phyloP scores from a whole-genome alignment of 2,113 vertebrate genomes.

The Myotis yumanensis region DNA sequence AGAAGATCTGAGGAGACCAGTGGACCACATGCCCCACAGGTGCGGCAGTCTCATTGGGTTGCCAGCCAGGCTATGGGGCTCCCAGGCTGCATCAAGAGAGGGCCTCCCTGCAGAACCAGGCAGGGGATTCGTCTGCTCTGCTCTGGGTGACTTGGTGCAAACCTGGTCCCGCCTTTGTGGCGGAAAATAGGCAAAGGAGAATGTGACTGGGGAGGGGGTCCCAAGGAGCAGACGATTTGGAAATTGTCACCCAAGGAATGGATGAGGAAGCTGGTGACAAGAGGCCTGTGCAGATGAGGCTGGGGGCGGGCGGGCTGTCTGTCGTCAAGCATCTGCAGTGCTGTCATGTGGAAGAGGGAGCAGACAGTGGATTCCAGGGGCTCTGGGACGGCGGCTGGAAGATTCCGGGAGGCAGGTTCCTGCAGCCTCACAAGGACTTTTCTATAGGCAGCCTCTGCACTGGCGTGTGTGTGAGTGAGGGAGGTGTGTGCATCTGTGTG shows the following conservation, averaged over 20 bases:
- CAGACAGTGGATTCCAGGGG: constrained; percentile 43
- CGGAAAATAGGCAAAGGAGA: background rate
- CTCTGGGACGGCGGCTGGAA: background rate
- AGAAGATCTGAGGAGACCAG: background rate
- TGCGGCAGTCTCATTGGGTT: background rate
- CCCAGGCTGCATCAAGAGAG: background rate
- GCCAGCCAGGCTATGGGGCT: background rate
- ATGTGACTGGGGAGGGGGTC: background rate
- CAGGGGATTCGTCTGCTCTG: background rate
- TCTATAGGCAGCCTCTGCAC: background rate
- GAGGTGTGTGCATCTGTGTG: background rate
- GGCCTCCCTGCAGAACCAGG: background rate
- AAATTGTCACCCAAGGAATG: constrained; percentile 25
- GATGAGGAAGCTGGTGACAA: constrained; percentile 59
- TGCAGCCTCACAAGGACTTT: background rate
- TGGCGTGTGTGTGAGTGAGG: background rate
- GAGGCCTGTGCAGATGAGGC: constrained; percentile 58
- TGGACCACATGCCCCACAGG: background rate
- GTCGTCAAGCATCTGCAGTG: constrained; percentile 46
- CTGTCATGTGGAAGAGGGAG: constrained; percentile 65
- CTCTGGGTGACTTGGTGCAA: background rate
- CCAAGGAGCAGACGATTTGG: background rate
- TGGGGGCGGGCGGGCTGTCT: constrained; percentile 39
- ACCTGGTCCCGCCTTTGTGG: background rate
- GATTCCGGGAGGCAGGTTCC: constrained; percentile 1